Evolutionary conservation across 2,113 vertebrate genomes (phyloP), one percentile per base, ranked within the genome.

Genomic region (Otis tarda): DNA sequence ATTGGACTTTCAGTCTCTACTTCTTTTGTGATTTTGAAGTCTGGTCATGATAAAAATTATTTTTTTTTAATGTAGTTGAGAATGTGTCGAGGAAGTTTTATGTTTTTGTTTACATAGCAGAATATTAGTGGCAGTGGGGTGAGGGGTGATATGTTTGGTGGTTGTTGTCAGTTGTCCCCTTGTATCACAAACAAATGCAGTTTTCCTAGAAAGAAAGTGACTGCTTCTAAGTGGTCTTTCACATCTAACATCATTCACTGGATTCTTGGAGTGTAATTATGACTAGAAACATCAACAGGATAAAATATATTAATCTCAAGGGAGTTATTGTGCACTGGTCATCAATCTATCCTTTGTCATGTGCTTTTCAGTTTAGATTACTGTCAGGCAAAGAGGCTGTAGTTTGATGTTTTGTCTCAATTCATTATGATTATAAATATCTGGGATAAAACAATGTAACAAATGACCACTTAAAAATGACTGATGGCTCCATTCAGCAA

Each of bases 361-460:
- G 63, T 82, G 87, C 85, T 81, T 85, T 97, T 94, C 79, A 69
- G 27, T 84, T 96, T 92, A 97, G 83, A 90, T 95, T 85, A 41
- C 61, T 68, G 43, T 67, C 47, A 65, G 76, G 69, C n/a, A 90
- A 89, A 87, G 56, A 78, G 60, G 37, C 64, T 67, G 56, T 80
- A n/a, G 41, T 91, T 63, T 79, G 59, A 80, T 78, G 69, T 39
- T 95, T 96, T 94, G 67, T 94, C 85, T 93, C 70, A 90, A 89
- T 90, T 93, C 31, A 92, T 95, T 95, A 89, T 81, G 49, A 89
- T 95, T 96, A 76, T 87, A 95, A 95, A 94, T 94, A 92, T 55
- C 56, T 61, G 61, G 63, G n/a, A 78, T 96, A 76, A 94, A 95
- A 76, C 37, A 76, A 3, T 49, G n/a, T 83, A 94, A 93, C 67